Base-by-base conservation (phyloP, 2,113 vertebrate genomes). In the Condylura cristata region DNA sequence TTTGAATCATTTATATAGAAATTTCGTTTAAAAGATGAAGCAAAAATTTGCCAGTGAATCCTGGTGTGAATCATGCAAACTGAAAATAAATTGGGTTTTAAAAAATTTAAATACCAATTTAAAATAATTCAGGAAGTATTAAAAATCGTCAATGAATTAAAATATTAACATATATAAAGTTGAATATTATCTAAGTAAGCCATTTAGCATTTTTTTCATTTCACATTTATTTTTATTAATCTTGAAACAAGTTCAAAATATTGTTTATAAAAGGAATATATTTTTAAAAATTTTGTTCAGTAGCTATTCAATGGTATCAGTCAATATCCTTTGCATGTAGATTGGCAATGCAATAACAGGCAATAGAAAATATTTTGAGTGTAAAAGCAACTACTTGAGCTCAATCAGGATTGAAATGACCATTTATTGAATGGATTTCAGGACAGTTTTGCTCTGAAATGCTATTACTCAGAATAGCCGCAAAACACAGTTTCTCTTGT, bases 61-160 rank as follows among this genome's bases (percentile, higher is more conserved):
- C 16, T 32, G 75, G 71, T 39, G 9, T 58, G 20, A 91, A 51
- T 74, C 48, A 37, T 32, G 2, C 5, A 84, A 66, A 1, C 1
- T 53, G 11, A 91, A 86, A 56, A 85, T 48, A 46, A 71, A 63
- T 78, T 75, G 48, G 3, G 61, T 34, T 68, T 11, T 91, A 41
- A 81, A 39, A 85, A 84, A 80, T 75, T 70, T 68, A n/a, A 2
- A 48, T 65, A 1, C 32, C 1, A 56, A 8, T 68, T 86, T 87
- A 66, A 41, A 96, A 66, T 82, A 51, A 94, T 46, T 5, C 22
- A 87, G 28, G 7, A 71, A 84, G 84, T 76, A 66, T 70, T 91
- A 68, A 90, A 80, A 74, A 26, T 60, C 30, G 70, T 44, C 8
- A 60, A 6, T 83, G 58, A 90, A 76, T 71, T 81, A 86, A n/a